A percentile compares a stretch with the other conserved stretches of the same genome.
phyloP scores from a whole-genome alignment of 2,797 vertebrate species.

The Chromobotia macracanthus region DNA sequence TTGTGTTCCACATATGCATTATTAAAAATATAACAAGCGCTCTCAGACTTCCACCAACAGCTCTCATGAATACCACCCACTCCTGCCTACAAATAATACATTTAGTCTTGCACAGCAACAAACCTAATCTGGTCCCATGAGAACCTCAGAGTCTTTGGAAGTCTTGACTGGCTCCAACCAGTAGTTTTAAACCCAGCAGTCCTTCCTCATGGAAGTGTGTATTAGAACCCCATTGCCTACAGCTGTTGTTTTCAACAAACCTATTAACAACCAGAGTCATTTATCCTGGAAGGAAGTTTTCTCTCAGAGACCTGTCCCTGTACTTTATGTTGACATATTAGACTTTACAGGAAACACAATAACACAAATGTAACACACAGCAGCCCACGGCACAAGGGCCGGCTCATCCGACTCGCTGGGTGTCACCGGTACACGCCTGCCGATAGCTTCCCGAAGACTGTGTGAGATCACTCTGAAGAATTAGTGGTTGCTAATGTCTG shows the following conservation, averaged over 20 bases:
- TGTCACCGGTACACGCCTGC: neutral
- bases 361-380: neutral
- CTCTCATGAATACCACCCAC: neutral
- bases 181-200: neutral
- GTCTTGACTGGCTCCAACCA: neutral
- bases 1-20: neutral
- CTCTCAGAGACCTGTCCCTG: constrained; percentile 32
- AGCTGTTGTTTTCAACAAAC: constrained; percentile 24
- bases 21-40: constrained; percentile 17
- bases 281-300: constrained; percentile 31
- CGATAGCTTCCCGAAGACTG: no score
- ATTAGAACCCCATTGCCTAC: neutral
- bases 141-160: neutral
- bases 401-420: neutral
- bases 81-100: neutral
- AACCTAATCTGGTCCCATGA: neutral
- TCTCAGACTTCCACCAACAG: neutral
- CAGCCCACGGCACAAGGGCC: neutral
- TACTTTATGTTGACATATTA: constrained; percentile 42
- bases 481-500: neutral
- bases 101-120: neutral
- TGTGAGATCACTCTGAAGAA: neutral
- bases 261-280: constrained; percentile 36
- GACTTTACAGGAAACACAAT: constrained; percentile 23
- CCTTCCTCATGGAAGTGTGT: neutral